Base-by-base conservation (phyloP, 2,797 vertebrate genomes). In the Siniperca undulata region DNA sequence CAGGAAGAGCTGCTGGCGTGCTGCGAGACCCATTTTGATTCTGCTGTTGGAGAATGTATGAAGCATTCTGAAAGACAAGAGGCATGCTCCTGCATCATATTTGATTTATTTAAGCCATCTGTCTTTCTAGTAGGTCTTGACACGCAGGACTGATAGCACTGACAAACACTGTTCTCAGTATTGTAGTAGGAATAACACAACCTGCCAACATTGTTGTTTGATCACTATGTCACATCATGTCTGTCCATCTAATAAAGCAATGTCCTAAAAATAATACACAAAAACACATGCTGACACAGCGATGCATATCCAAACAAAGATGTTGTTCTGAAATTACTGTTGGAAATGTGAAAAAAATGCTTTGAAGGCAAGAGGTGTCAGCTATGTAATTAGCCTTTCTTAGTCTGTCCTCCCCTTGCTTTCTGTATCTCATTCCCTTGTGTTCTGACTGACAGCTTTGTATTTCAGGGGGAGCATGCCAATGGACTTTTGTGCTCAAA, bases 391-490 rank as follows among this genome's bases (percentile, higher is more conserved):
- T 91, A 94, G 81, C 78, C 80, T n/a, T 65, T 60, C 71, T 80
- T 71, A 44, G 44, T 69, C 77, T 84, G 77, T 85, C 85, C 78
- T 78, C 87, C 84, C 80, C 30, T 83, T 50, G 62, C 70, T 83
- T 83, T 86, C 69, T 85, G 53, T 40, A 64, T 81, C 73, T 77
- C 76, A 34, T 56, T 87, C 82, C 81, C 87, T 55, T 62, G 80
- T 59, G 84, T 52, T 82, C 70, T 84, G 86, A 89, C 70, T 82
- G 92, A 90, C 92, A 91, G 86, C 74, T 89, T 88, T 81, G 82
- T 74, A 76, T 85, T 84, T 60, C 66, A 36, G n/a, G n/a, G 65
- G 68, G 67, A 27, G 55, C 72, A 53, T 58, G 59, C 72, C 67
- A 67, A 79, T 53, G 78, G 87, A 86, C 74, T 74, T 77, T 70